Percentiles rank a stretch among this genome's conserved stretches.
Conservation (phyloP, 2,113 vertebrate genomes). For the Mohoua ochrocephala region DNA sequence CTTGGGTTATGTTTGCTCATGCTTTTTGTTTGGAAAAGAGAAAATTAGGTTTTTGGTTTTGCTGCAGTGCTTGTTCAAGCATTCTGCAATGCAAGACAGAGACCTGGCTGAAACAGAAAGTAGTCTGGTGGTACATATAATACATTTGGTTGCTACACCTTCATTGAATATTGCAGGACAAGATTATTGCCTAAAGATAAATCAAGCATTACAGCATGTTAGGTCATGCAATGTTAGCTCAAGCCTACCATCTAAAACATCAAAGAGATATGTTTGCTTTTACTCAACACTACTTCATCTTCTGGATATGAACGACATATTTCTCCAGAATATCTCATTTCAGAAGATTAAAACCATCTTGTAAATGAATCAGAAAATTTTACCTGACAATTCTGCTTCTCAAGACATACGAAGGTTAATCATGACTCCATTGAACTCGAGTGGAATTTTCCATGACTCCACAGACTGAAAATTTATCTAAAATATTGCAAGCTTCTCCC, state of each 20-base stretch:
- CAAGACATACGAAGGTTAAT: neutral
- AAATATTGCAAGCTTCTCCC: neutral
- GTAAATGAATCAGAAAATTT: neutral
- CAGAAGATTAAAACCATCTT: neutral
- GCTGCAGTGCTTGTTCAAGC: neutral
- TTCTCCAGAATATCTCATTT: neutral
- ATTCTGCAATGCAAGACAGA: neutral
- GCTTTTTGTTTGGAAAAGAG: neutral
- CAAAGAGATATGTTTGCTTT: neutral
- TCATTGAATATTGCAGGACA: neutral
- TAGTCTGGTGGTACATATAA: neutral
- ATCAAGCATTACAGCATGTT: neutral
- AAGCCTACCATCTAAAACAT: neutral
- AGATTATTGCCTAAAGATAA: neutral
- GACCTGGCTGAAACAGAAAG: neutral
- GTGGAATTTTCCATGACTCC: neutral
- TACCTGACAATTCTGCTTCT: neutral
- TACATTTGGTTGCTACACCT: neutral
- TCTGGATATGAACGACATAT: neutral
- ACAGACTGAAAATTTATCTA: neutral
- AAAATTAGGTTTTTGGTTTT: neutral
- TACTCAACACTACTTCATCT: neutral
- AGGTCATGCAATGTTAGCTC: neutral
- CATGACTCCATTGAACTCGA: neutral
- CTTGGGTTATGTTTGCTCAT: neutral